Conservation (phyloP, 1,140 invertebrate species). For the Harlomillsia oculata region DNA sequence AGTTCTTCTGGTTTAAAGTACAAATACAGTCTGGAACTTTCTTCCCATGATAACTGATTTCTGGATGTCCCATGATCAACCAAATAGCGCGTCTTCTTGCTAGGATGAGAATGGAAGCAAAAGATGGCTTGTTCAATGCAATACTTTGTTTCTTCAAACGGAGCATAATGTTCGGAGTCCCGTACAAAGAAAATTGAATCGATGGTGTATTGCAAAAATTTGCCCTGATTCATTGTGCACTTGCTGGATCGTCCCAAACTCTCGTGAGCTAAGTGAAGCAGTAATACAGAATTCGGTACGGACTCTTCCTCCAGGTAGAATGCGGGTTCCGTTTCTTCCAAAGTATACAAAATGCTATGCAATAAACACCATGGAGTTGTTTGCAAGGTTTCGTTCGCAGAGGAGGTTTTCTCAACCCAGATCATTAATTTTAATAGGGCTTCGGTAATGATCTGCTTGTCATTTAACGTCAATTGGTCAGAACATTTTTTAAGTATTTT, state of each 20-base stretch:
- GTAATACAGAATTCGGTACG: constrained; percentile 61
- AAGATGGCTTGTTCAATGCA: constrained; percentile 79
- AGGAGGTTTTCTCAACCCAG: constrained; percentile 11
- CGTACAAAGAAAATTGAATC: constrained; percentile 57
- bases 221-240: constrained; percentile 66
- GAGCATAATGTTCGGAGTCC: constrained; percentile 35
- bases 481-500: constrained; percentile 7
- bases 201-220: constrained; percentile 65
- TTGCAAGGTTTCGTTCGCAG: neutral
- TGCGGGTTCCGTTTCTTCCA: constrained; percentile 26
- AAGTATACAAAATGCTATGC: constrained; percentile 20
- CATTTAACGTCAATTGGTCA: neutral
- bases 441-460: constrained; percentile 1
- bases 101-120: constrained; percentile 77
- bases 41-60: constrained; percentile 65
- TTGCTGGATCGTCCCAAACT: constrained; percentile 48
- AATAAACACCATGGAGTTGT: constrained; percentile 31
- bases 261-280: constrained; percentile 74
- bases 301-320: constrained; percentile 44
- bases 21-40: constrained; percentile 65
- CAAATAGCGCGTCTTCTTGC: constrained; percentile 59
- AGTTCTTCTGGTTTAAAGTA: constrained; percentile 69
- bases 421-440: constrained; percentile 15
- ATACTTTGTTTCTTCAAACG: constrained; percentile 44
- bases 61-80: constrained; percentile 66